These are phyloP conservation scores for Plusia festucae DNA, from an alignment of 2,888 invertebrate species.

Conservation along the genomic window DNA sequence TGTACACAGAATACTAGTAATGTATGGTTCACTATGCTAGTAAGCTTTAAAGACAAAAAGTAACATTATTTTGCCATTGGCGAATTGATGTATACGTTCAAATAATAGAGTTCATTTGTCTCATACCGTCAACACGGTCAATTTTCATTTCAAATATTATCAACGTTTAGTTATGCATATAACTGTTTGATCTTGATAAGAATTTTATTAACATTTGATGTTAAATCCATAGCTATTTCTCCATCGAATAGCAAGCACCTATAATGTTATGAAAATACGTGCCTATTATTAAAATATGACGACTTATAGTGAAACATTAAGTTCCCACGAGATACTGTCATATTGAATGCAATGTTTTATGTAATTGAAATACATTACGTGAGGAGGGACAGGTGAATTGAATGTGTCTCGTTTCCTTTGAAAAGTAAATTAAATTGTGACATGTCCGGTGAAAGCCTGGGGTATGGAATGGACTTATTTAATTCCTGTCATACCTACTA, in stretches of 20 bases:
- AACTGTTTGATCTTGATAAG: too few relatives aligned
- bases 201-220: too few relatives aligned
- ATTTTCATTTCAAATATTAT: too few relatives aligned
- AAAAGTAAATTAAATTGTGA: conserved; percentile 19
- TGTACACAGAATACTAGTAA: too few relatives aligned
- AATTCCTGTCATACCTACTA: neutral
- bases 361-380: conserved; percentile 26
- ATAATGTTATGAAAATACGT: neutral
- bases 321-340: conserved; percentile 18
- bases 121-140: too few relatives aligned
- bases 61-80: too few relatives aligned
- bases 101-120: too few relatives aligned
- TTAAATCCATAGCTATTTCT: too few relatives aligned
- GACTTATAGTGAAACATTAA: neutral
- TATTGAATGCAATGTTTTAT: conserved; percentile 14
- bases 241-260: neutral
- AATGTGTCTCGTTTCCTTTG: conserved; percentile 48
- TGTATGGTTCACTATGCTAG: too few relatives aligned
- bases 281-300: neutral
- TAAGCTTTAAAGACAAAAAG: too few relatives aligned
- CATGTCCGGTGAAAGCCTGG: conserved; percentile 51
- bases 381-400: conserved; percentile 3
- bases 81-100: too few relatives aligned
- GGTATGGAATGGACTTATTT: conserved; percentile 5
- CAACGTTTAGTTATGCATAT: too few relatives aligned